phyloP scores from a whole-genome alignment of 2,888 invertebrate species.

The Troides helena region DNA sequence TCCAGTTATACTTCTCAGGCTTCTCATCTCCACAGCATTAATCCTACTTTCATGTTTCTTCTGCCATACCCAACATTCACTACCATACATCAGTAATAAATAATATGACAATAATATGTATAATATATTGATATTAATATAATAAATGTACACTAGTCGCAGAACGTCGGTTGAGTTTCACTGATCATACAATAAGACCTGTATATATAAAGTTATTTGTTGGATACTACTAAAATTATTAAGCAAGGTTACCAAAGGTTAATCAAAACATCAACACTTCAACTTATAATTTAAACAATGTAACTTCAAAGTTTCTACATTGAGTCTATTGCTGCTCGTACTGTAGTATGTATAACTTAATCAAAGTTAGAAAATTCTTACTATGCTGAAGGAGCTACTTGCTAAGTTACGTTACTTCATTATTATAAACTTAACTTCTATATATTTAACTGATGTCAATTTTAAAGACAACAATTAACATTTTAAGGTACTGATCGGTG shows the following conservation, averaged over 20 bases:
- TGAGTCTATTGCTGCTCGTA: background rate
- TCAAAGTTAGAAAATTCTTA: conserved; percentile 23
- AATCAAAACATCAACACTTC: background rate
- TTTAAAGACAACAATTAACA: no score
- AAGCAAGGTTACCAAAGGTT: background rate
- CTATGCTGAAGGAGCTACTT: conserved; percentile 13
- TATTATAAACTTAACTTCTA: background rate
- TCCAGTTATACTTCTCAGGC: no score
- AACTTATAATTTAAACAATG: background rate
- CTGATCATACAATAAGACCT: background rate
- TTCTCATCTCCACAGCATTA: no score
- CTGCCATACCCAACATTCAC: no score
- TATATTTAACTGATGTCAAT: no score
- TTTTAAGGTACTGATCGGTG: no score
- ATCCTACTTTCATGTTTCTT: no score
- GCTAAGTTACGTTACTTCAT: conserved; percentile 11
- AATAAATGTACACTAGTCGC: no score
- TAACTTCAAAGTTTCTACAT: conserved; percentile 4
- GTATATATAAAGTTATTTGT: background rate
- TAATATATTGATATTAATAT: no score
- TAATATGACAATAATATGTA: no score
- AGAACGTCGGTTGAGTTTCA: no score
- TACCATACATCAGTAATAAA: no score
- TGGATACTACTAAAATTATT: background rate
- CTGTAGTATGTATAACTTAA: conserved; percentile 3